Percentiles rank a stretch among this genome's conserved stretches.
These are phyloP conservation scores for Colaptes auratus DNA, from an alignment of 2,113 vertebrate genomes.

Conservation along the genomic window DNA sequence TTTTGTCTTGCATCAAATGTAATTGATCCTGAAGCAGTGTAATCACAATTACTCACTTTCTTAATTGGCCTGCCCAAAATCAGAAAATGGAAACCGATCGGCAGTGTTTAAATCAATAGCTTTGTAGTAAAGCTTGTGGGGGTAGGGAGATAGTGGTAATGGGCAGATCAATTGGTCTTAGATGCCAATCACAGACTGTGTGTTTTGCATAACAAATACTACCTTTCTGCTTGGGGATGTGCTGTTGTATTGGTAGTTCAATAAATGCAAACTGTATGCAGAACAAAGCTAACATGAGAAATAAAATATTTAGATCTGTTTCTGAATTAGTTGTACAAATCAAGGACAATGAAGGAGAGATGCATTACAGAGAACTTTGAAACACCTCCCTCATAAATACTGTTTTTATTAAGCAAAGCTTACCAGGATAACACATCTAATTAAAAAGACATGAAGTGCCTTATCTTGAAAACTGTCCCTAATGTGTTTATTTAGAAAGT, in stretches of 20 bases:
- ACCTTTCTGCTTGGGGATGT: slow-evolving; percentile 69
- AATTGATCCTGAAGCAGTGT: slow-evolving; percentile 92
- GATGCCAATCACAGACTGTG: slow-evolving; percentile 83
- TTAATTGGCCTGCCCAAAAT: slow-evolving; percentile 98
- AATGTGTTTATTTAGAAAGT: neutral
- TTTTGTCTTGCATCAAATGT: slow-evolving; percentile 88
- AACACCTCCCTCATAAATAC: neutral
- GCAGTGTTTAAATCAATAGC: slow-evolving; percentile 89
- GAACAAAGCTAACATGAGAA: neutral
- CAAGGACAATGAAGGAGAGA: neutral
- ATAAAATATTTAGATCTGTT: slow-evolving; percentile 54
- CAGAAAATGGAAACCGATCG: slow-evolving; percentile 95
- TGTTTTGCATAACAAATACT: slow-evolving; percentile 83
- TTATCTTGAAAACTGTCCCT: neutral
- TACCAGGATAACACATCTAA: slow-evolving; percentile 14
- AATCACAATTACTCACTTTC: slow-evolving; percentile 98
- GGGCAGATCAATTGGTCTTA: slow-evolving; percentile 87
- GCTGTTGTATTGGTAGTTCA: slow-evolving; percentile 47
- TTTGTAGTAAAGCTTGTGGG: slow-evolving; percentile 89
- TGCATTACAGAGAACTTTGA: neutral
- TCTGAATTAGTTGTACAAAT: slow-evolving; percentile 11
- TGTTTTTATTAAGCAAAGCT: slow-evolving; percentile 14
- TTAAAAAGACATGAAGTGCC: neutral
- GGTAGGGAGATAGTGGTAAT: slow-evolving; percentile 84
- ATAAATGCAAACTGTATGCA: slow-evolving; percentile 48